A percentile compares a stretch with the other conserved stretches of the same genome.
These are phyloP conservation scores for Edolisoma coerulescens DNA, from an alignment of 2,113 vertebrate species.

Conservation along the genomic window DNA sequence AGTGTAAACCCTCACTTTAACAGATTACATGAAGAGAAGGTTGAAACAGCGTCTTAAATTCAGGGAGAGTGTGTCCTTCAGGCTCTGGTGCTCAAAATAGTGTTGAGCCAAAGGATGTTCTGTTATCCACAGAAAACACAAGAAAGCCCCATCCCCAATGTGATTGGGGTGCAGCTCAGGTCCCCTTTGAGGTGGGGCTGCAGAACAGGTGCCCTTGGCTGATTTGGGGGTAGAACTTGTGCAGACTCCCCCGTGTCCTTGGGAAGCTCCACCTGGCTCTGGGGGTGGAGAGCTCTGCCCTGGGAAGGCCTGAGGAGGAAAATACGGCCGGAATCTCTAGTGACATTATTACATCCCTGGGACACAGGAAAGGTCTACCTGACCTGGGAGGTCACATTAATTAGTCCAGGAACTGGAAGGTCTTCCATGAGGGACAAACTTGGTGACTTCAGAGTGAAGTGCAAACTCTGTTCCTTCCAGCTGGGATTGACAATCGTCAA, in stretches of 20 bases:
- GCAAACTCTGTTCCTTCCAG: neutral
- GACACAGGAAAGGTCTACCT: neutral
- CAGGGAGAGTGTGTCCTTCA: neutral
- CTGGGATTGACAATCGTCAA: neutral
- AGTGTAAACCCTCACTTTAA: neutral
- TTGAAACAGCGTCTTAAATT: neutral
- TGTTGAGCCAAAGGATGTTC: neutral
- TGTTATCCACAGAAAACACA: neutral
- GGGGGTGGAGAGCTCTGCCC: neutral
- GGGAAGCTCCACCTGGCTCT: neutral
- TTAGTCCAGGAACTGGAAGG: neutral
- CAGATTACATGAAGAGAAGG: neutral
- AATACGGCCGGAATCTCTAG: neutral
- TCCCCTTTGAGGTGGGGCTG: neutral
- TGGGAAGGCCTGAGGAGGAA: neutral
- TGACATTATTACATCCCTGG: neutral
- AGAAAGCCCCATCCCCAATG: fast-evolving
- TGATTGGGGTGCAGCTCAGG: neutral
- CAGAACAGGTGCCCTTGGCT: neutral
- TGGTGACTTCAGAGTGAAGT: neutral
- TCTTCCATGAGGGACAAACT: neutral
- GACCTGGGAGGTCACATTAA: neutral
- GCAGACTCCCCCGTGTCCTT: neutral
- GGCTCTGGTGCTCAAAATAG: neutral
- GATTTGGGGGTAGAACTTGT: neutral